Evolutionary conservation across 2,888 invertebrate species (phyloP), one percentile per base, ranked within the genome.

Genomic region (Agrochola circellaris): DNA sequence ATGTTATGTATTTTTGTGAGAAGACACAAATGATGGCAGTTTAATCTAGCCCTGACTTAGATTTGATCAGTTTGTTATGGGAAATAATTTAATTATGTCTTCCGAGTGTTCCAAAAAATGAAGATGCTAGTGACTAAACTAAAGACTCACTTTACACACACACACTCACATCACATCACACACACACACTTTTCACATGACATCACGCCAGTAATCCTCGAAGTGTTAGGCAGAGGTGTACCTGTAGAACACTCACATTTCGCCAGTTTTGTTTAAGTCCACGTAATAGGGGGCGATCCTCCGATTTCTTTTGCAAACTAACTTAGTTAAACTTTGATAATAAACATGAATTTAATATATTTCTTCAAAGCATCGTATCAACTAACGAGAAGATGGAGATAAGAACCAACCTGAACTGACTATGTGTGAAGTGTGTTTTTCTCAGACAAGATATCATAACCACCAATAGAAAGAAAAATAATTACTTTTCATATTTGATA

Each of bases 1-100:
- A 70, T 81, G 2, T 54, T 20, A 6, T 60, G 30, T 51, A 30
- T 71, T 75, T 74, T 70, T 64, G 34, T 68, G 26, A 34, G 15
- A 69, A 68, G 60, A 71, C 68, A 81, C 30, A 68, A 75, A 64
- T 58, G 9, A n/a, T n/a, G 15, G 17, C 13, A 5, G 62, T 81
- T 60, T n/a, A 15, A 34, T 81, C 68, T 45, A 48, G 6, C 70
- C 56, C 13, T 73, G 84, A 51, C 84, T 48, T 60, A 60, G 34
- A 45, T 83, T 68, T 48, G 30, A 48, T 62, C 77, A 8, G 15
- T 30, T 38, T 54, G 17, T 54, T 56, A 60, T 68, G 30, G 11
- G 8, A 11, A 4, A 23, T 2, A 0, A 20, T 6, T 51, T 42
- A 56, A 26, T 62, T 60, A n/a, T 54, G 15, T 30, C 13, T 64